Conservation (phyloP, 2,113 vertebrate species). For the Myotis lucifugus region DNA sequence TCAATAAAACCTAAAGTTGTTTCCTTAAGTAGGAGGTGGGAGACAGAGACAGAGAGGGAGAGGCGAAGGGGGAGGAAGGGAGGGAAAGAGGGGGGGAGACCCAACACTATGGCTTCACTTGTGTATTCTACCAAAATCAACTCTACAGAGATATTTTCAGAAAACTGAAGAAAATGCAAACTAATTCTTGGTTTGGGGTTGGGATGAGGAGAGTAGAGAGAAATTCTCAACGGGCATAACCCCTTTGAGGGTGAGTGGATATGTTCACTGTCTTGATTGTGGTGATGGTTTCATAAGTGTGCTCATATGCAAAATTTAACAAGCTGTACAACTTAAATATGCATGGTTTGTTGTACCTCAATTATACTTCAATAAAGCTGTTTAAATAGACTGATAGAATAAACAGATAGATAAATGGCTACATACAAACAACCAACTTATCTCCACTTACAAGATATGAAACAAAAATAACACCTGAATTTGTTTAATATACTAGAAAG, state of each 20-base stretch:
- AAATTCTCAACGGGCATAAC: background rate
- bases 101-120: background rate
- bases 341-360: background rate
- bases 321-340: background rate
- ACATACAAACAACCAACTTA: background rate
- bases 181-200: background rate
- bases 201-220: background rate
- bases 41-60: background rate
- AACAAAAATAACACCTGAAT: background rate
- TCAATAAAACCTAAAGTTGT: slow-evolving; percentile 3
- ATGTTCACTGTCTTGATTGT: background rate
- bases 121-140: background rate
- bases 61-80: background rate
- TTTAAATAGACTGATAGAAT: background rate
- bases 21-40: background rate
- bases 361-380: background rate
- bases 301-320: background rate
- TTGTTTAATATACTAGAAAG: background rate
- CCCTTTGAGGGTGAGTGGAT: background rate
- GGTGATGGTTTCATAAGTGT: background rate
- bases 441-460: background rate
- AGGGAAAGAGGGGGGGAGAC: no score
- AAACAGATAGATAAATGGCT: background rate
- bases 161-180: slow-evolving; percentile 43
- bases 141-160: background rate